These are phyloP conservation scores for Macquaria australasica DNA, from an alignment of 2,113 vertebrate species.

Conservation along the genomic window DNA sequence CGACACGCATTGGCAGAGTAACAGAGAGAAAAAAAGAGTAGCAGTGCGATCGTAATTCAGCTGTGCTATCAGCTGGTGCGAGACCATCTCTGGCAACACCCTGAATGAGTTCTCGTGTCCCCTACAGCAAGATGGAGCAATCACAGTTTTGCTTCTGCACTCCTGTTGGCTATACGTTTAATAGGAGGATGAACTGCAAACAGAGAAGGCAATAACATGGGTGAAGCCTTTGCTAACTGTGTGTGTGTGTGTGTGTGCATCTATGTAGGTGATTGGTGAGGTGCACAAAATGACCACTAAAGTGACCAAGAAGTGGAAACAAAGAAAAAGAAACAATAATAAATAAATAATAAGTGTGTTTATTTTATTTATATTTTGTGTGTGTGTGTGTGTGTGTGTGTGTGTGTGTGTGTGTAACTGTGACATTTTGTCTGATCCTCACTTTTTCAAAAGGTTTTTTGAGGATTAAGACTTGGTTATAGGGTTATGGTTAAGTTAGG, in stretches of 20 bases:
- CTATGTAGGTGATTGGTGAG: slow-evolving; percentile 16
- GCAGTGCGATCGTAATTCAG: slow-evolving; percentile 58
- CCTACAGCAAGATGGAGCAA: slow-evolving; percentile 70
- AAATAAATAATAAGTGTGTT: not conserved
- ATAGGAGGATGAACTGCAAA: slow-evolving; percentile 41
- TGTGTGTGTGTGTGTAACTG: not conserved
- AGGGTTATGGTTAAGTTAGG: not conserved
- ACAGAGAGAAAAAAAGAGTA: slow-evolving; percentile 44
- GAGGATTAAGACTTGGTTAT: not conserved
- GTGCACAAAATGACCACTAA: slow-evolving; percentile 8
- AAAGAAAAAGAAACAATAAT: not conserved
- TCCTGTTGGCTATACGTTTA: slow-evolving; percentile 26
- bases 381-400: not conserved
- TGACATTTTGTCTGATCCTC: not conserved
- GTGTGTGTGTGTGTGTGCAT: not conserved
- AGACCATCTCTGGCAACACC: slow-evolving; percentile 67
- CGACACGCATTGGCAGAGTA: slow-evolving; percentile 5
- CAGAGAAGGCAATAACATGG: slow-evolving; percentile 40
- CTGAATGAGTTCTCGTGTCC: slow-evolving; percentile 70
- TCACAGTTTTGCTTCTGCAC: slow-evolving; percentile 54
- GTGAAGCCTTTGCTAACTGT: slow-evolving; percentile 21
- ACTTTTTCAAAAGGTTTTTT: not conserved
- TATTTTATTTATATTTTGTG: no score
- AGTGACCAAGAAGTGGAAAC: not conserved
- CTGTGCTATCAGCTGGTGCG: slow-evolving; percentile 11